Conservation (phyloP, 2,888 invertebrate species). For the Agrochola macilenta region DNA sequence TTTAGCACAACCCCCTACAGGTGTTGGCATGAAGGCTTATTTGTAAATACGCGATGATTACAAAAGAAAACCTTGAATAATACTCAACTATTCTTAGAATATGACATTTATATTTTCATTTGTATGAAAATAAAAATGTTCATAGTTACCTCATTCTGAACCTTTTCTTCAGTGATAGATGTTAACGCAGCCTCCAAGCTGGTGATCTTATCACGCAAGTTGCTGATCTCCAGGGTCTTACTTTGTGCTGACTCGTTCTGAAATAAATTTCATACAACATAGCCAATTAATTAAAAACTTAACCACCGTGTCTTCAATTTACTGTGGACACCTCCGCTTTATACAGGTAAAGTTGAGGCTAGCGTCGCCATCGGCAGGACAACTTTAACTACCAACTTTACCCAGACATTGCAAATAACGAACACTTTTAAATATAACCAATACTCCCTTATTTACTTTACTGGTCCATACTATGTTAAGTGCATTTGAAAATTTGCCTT, state of each 20-base stretch:
- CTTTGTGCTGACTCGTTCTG: constrained; percentile 93
- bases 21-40: too few species aligned
- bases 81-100: background rate
- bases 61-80: background rate
- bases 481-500: background rate
- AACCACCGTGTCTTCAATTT: background rate
- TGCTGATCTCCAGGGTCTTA: constrained; percentile 93
- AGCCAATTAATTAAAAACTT: background rate
- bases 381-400: background rate
- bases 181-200: constrained; percentile 93
- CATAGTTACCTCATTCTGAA: constrained; percentile 91
- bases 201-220: constrained; percentile 93
- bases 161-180: constrained; percentile 93
- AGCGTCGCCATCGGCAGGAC: background rate
- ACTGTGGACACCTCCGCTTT: background rate
- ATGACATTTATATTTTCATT: background rate
- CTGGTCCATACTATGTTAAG: background rate
- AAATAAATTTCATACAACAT: constrained; percentile 46
- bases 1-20: too few species aligned
- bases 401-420: background rate
- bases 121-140: background rate
- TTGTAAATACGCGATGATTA: too few species aligned
- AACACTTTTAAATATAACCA: background rate
- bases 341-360: background rate
- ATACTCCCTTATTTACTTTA: background rate